Evolutionary conservation across 2,113 vertebrate genomes (phyloP).

Genomic region (Protobothrops mucrosquamatus): DNA sequence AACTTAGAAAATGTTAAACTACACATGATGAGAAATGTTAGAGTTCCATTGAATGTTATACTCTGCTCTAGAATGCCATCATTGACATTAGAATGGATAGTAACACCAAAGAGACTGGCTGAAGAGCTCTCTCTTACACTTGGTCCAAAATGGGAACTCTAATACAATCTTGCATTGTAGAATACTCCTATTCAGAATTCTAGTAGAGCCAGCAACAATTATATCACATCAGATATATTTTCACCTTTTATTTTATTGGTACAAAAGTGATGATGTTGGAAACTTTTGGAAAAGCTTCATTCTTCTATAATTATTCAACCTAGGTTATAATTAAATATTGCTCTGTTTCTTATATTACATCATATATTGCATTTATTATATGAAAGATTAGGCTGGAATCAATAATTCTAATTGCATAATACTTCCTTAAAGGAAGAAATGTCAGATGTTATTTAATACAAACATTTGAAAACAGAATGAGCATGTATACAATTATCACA

Average conservation of each 20-base stretch:
- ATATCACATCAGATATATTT: background rate
- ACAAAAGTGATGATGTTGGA: background rate
- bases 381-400: background rate
- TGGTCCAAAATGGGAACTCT: background rate
- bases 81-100: background rate
- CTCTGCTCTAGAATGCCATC: background rate
- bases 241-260: background rate
- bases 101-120: background rate
- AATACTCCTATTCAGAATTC: background rate
- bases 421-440: background rate
- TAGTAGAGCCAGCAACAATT: background rate
- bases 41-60: background rate
- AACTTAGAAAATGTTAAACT: background rate
- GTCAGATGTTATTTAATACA: background rate
- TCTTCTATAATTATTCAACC: background rate
- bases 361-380: background rate
- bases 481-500: background rate
- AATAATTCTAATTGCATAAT: background rate
- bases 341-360: background rate
- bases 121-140: background rate
- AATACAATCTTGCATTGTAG: background rate
- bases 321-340: background rate
- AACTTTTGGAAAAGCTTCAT: background rate
- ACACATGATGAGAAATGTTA: background rate
- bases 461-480: background rate